phyloP scores from a whole-genome alignment of 2,797 vertebrate genomes.

The Trachurus trachurus region DNA sequence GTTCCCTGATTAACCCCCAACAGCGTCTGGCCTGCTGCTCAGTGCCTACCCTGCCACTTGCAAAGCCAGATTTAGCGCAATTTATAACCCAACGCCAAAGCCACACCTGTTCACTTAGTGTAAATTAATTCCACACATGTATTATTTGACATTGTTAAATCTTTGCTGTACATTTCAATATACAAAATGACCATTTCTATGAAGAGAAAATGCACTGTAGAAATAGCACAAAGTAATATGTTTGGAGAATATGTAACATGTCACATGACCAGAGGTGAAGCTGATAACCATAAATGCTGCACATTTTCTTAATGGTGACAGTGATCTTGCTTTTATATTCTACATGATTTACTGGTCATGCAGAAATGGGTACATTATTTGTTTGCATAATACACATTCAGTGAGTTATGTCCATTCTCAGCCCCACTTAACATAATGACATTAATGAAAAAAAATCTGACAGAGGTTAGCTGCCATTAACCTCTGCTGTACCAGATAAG shows the following conservation, averaged over 20 bases:
- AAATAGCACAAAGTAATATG: constrained; percentile 35
- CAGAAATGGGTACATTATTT: constrained; percentile 52
- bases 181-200: constrained; percentile 47
- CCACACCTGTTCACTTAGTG: constrained; percentile 67
- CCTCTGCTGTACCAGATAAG: constrained; percentile 54
- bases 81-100: constrained; percentile 49
- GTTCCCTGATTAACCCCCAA: constrained; percentile 76
- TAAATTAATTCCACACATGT: constrained; percentile 66
- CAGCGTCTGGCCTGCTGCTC: constrained; percentile 57
- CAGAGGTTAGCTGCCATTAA: constrained; percentile 59
- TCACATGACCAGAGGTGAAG: constrained; percentile 39
- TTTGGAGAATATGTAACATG: constrained; percentile 31
- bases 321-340: constrained; percentile 43
- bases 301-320: constrained; percentile 44
- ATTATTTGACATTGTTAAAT: constrained; percentile 50
- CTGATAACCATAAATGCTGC: constrained; percentile 25
- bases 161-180: constrained; percentile 45
- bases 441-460: constrained; percentile 51
- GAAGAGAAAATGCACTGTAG: constrained; percentile 53
- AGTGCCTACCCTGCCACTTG: constrained; percentile 46
- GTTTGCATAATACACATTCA: constrained; percentile 58
- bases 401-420: constrained; percentile 54
- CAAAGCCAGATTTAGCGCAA: constrained; percentile 61
- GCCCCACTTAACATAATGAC: constrained; percentile 59
- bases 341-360: constrained; percentile 42